Percentiles rank a stretch among this genome's conserved stretches.
These are phyloP conservation scores for Zeuzera pyrina DNA, from an alignment of 2,888 invertebrate genomes.

Conservation along the genomic window DNA sequence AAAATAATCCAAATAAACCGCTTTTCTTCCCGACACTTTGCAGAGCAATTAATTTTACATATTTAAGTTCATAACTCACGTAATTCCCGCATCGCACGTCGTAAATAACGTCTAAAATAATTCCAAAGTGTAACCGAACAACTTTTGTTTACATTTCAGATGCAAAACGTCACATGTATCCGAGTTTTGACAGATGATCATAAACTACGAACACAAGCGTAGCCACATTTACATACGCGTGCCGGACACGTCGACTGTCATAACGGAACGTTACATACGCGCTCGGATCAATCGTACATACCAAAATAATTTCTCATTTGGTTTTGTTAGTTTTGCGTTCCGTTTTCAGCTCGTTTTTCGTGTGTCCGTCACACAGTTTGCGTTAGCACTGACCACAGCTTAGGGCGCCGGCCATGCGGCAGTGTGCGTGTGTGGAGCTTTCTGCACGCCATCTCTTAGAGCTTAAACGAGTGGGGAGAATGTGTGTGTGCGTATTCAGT, in stretches of 20 bases:
- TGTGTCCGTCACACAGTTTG: conserved; percentile 73
- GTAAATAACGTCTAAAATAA: conserved; percentile 55
- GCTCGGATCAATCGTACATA: conserved; percentile 18
- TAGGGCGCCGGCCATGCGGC: conserved; percentile 66
- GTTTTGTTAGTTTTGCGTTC: conserved; percentile 54
- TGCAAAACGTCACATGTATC: conserved; percentile 66
- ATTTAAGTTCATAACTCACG: conserved; percentile 62
- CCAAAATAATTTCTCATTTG: conserved; percentile 24
- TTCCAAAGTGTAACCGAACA: conserved; percentile 34
- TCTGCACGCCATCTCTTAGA: conserved; percentile 67
- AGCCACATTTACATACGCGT: conserved; percentile 57
- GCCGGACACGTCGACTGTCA: conserved; percentile 27
- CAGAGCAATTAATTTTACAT: conserved; percentile 55
- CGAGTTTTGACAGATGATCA: conserved; percentile 68
- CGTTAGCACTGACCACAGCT: conserved; percentile 72
- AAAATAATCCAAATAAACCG: conserved; percentile 55
- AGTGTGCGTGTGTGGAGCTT: conserved; percentile 66
- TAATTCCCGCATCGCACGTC: conserved; percentile 43
- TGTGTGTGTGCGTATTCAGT: conserved; percentile 55
- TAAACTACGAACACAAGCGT: conserved; percentile 59
- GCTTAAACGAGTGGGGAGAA: conserved; percentile 61
- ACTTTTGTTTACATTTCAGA: conserved; percentile 69
- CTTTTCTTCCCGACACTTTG: conserved; percentile 40
- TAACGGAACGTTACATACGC: conserved; percentile 24
- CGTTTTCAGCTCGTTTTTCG: conserved; percentile 71